These are phyloP conservation scores for Lepas anatifera DNA, from an alignment of 2,888 invertebrate genomes.

Conservation along the genomic window DNA sequence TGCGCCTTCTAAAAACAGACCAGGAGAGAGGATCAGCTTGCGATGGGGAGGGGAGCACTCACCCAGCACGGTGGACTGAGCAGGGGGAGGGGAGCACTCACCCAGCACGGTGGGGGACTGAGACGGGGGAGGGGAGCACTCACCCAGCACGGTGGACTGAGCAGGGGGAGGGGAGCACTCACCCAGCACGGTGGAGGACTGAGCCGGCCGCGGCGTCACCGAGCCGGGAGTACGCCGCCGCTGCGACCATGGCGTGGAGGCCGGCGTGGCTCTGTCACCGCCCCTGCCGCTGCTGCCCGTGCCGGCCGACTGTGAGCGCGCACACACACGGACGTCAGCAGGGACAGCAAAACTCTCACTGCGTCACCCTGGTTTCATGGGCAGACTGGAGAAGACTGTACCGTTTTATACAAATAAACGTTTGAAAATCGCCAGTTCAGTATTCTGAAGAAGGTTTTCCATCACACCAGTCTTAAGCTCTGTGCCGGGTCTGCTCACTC, in stretches of 20 bases:
- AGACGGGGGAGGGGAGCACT: fast-evolving
- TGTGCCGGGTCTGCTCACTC: too few relatives aligned
- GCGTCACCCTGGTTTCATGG: too few relatives aligned
- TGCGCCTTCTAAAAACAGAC: not conserved
- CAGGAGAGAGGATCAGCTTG: not conserved
- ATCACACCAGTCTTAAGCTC: too few relatives aligned
- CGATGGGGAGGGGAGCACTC: not conserved
- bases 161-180: not conserved
- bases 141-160: not conserved
- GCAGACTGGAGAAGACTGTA: too few relatives aligned
- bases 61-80: not conserved
- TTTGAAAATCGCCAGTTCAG: too few relatives aligned
- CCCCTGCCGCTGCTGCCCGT: too few relatives aligned
- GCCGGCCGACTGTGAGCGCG: too few relatives aligned
- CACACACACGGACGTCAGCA: too few relatives aligned
- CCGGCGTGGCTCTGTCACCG: too few relatives aligned
- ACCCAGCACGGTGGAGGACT: not conserved
- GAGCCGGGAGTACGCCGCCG: not conserved
- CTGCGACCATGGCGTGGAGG: not conserved
- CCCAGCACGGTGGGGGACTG: not conserved
- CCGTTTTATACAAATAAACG: too few relatives aligned
- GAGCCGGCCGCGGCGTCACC: not conserved
- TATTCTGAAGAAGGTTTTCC: too few relatives aligned
- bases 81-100: not conserved
- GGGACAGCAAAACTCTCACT: too few relatives aligned